Percentiles rank a stretch among this genome's conserved stretches.
Evolutionary conservation across 2,797 vertebrate species (phyloP).

Genomic region (Lepidocolaptes lacrymiger): DNA sequence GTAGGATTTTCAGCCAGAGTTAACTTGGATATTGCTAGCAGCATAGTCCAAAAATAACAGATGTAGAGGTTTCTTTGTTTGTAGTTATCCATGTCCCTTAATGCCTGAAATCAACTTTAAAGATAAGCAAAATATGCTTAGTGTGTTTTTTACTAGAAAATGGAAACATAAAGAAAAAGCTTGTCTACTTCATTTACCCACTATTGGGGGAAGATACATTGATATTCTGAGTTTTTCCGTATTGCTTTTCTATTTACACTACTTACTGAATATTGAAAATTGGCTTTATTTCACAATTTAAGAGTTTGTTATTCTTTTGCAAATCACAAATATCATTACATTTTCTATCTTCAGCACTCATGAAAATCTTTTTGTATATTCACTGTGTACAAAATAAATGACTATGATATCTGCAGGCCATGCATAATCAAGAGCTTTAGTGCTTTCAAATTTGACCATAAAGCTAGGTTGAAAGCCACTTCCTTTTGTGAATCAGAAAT

Average conservation of each 20-base stretch:
- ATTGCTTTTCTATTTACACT: neutral
- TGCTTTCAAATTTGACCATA: neutral
- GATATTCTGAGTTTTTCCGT: neutral
- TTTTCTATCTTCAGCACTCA: neutral
- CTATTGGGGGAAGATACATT: neutral
- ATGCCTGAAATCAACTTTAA: neutral
- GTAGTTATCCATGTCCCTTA: neutral
- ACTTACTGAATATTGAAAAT: neutral
- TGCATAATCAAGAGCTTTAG: neutral
- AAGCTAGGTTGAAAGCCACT: neutral
- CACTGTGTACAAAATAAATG: neutral
- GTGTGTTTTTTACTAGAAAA: neutral
- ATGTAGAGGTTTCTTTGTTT: neutral
- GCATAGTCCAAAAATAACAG: neutral
- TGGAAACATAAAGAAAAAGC: neutral
- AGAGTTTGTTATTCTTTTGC: neutral
- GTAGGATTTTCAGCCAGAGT: neutral
- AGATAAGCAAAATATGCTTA: neutral
- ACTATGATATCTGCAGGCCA: neutral
- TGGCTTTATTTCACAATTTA: neutral
- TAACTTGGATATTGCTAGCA: neutral
- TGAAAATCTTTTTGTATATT: neutral
- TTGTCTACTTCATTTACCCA: neutral
- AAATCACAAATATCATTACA: neutral
- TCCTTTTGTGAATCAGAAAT: neutral